These are phyloP conservation scores for Enteromius argenteus DNA, from an alignment of 2,797 vertebrate genomes.

Conservation along the genomic window DNA sequence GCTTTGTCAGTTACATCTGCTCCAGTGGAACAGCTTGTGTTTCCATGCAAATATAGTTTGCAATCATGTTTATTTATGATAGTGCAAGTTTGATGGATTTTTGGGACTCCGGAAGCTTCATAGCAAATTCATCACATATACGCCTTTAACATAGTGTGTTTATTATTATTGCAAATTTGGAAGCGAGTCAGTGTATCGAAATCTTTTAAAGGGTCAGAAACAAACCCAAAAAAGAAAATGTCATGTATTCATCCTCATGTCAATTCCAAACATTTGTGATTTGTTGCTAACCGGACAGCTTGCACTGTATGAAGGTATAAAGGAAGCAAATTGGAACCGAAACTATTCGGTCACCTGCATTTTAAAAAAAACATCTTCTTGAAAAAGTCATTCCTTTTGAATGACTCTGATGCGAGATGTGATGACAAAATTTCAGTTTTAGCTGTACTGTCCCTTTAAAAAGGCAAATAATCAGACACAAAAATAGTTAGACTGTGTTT, in stretches of 20 bases:
- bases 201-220: neutral
- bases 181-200: neutral
- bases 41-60: conserved; percentile 28
- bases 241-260: too few species aligned
- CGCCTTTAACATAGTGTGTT: neutral
- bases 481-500: conserved; percentile 5
- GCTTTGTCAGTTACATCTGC: conserved; percentile 16
- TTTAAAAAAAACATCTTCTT: neutral
- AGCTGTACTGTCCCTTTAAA: neutral
- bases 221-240: neutral
- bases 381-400: neutral
- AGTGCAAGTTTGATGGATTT: neutral
- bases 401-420: neutral
- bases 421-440: neutral
- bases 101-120: neutral
- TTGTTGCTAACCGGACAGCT: neutral
- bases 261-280: neutral
- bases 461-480: neutral
- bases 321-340: neutral
- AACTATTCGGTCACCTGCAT: neutral
- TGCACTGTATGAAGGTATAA: too few species aligned
- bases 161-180: neutral
- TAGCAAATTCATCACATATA: neutral
- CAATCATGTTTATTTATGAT: conserved; percentile 19
- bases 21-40: conserved; percentile 21